Evolutionary conservation across 92 coral and sea anemone species (phyloP).

Genomic region (Hydrozoanthus gracilis): DNA sequence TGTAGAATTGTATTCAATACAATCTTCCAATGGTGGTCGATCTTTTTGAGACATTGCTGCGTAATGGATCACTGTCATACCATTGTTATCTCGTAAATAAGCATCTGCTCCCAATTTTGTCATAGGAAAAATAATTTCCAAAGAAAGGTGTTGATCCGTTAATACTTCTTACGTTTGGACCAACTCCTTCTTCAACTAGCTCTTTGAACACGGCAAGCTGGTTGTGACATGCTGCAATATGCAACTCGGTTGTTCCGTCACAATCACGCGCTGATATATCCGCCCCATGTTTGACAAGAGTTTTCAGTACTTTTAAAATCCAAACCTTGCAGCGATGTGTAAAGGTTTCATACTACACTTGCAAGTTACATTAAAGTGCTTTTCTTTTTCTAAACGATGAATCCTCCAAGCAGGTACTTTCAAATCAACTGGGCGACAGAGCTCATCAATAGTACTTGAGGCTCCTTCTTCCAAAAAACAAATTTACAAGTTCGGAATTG

Average conservation of each 20-base stretch:
- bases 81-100: slow-evolving; percentile 7
- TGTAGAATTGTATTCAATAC: neutral
- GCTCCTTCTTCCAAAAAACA: neutral
- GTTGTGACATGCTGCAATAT: slow-evolving; percentile 57
- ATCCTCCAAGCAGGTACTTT: neutral
- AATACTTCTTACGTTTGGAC: slow-evolving; percentile 32
- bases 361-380: neutral
- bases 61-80: slow-evolving; percentile 28
- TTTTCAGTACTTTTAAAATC: neutral
- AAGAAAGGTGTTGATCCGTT: slow-evolving; percentile 68
- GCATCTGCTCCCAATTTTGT: neutral
- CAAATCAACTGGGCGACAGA: neutral
- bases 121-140: neutral
- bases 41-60: neutral
- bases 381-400: slow-evolving; percentile 12
- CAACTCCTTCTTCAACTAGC: slow-evolving; percentile 41
- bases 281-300: slow-evolving; percentile 2
- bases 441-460: neutral
- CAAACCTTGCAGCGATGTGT: slow-evolving; percentile 34
- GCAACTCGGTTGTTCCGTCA: slow-evolving; percentile 55
- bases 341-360: neutral
- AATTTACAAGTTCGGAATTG: neutral
- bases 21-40: neutral
- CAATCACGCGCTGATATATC: neutral
- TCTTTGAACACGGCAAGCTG: slow-evolving; percentile 5